These are phyloP conservation scores for Bos taurus DNA, from an alignment of 2,113 vertebrate species.

Conservation along the genomic window DNA sequence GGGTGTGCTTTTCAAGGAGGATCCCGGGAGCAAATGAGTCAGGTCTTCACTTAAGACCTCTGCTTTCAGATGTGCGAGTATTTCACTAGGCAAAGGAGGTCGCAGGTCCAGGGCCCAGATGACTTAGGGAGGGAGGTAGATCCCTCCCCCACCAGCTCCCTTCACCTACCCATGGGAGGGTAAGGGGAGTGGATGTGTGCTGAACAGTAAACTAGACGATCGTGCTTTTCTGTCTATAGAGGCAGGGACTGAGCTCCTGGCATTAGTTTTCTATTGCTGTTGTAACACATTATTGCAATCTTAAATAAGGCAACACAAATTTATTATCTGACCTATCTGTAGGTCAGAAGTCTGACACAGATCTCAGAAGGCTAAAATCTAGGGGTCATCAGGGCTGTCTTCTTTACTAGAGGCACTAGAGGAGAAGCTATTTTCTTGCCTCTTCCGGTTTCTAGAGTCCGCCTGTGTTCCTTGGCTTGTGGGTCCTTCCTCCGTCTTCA, in stretches of 20 bases:
- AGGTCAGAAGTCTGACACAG: neutral
- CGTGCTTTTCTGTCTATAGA: neutral
- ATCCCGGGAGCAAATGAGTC: neutral
- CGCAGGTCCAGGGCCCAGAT: neutral
- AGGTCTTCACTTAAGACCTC: neutral
- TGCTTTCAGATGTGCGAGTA: neutral
- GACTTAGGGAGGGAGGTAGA: neutral
- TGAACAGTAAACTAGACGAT: neutral
- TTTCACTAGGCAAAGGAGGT: neutral
- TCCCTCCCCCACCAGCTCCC: neutral
- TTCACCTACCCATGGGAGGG: neutral
- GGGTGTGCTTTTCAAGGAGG: neutral
- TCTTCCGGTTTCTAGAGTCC: neutral
- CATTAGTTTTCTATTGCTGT: neutral
- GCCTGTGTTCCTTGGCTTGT: neutral
- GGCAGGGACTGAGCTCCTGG: neutral
- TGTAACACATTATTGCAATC: neutral
- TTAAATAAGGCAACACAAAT: neutral
- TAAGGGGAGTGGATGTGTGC: neutral
- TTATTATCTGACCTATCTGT: neutral
- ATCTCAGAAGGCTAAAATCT: neutral
- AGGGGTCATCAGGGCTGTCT: neutral
- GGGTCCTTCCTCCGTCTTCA: neutral
- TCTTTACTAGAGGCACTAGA: neutral
- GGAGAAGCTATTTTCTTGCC: neutral